phyloP scores from a whole-genome alignment of 2,888 invertebrate genomes.

The Stegophylla sp. region DNA sequence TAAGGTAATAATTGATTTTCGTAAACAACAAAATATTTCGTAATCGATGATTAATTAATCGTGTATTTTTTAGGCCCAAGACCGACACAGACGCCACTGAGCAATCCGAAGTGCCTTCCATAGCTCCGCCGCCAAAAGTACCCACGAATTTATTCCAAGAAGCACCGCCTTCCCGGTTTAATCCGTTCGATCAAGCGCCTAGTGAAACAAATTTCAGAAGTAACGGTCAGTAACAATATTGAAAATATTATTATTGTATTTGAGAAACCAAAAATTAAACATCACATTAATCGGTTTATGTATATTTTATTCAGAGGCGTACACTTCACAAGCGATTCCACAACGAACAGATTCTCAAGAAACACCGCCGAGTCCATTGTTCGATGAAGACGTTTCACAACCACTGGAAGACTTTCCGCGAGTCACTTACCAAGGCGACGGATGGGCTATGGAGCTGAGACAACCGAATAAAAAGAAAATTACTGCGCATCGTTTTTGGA shows the following conservation, averaged over 20 bases:
- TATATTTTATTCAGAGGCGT: constrained; percentile 15
- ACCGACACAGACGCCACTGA: constrained; percentile 39
- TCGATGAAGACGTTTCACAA: constrained; percentile 90
- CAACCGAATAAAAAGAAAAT: constrained; percentile 97
- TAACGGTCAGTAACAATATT: neutral
- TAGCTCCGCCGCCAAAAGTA: constrained; percentile 77
- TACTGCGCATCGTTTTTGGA: constrained; percentile 95
- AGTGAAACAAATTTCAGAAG: constrained; percentile 23
- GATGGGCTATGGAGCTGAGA: constrained; percentile 95
- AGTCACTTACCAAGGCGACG: constrained; percentile 77
- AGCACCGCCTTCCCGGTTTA: constrained; percentile 74
- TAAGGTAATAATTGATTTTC: constrained; percentile 68
- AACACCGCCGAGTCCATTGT: constrained; percentile 89
- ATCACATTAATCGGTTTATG: neutral
- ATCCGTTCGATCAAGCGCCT: constrained; percentile 75
- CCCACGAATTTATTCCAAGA: constrained; percentile 69
- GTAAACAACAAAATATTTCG: neutral
- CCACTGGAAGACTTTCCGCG: constrained; percentile 92
- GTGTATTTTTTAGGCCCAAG: constrained; percentile 31
- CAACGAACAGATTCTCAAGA: constrained; percentile 71
- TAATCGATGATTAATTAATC: neutral
- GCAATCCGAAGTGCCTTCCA: constrained; percentile 71
- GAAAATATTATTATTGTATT: neutral
- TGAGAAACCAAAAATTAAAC: neutral
- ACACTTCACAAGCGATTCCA: constrained; percentile 60